phyloP scores from a whole-genome alignment of 2,888 invertebrate genomes.

The Marronus borbonicus region DNA sequence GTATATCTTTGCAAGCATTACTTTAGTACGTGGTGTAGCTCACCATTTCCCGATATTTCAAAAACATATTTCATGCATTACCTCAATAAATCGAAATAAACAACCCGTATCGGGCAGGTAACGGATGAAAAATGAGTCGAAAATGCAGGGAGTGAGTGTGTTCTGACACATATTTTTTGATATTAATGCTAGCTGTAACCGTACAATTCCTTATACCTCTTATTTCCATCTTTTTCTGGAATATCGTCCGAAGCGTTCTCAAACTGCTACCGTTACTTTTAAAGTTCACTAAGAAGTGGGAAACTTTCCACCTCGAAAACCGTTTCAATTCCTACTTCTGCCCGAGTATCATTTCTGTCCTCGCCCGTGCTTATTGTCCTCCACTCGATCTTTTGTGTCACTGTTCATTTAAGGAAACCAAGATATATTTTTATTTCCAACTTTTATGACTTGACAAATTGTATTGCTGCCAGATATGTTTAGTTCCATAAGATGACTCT shows the following conservation, averaged over 20 bases:
- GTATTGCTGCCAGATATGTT: too few relatives aligned
- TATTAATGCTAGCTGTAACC: constrained; percentile 19
- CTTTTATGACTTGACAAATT: too few relatives aligned
- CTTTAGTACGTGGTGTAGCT: neutral
- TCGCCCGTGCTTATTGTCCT: neutral
- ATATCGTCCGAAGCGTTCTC: neutral
- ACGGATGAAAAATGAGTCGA: constrained; percentile 29
- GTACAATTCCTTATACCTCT: neutral
- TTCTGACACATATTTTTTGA: constrained; percentile 22
- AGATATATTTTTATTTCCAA: too few relatives aligned
- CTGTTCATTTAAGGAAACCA: too few relatives aligned
- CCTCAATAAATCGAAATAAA: constrained; percentile 26
- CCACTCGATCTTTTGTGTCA: too few relatives aligned
- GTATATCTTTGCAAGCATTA: too few relatives aligned
- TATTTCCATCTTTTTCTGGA: constrained; percentile 9
- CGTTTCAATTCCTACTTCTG: constrained; percentile 8
- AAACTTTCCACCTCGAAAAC: constrained; percentile 22
- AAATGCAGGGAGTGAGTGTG: neutral
- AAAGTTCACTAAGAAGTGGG: constrained; percentile 3
- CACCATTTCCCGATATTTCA: neutral
- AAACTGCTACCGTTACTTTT: constrained; percentile 27
- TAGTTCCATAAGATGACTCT: too few relatives aligned
- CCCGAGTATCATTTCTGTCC: neutral
- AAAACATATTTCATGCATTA: constrained; percentile 3
- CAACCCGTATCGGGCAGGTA: neutral